phyloP scores from a whole-genome alignment of 37 sponge, comb jelly and placozoan genomes.

The Chondrilla cf. caribensis region DNA sequence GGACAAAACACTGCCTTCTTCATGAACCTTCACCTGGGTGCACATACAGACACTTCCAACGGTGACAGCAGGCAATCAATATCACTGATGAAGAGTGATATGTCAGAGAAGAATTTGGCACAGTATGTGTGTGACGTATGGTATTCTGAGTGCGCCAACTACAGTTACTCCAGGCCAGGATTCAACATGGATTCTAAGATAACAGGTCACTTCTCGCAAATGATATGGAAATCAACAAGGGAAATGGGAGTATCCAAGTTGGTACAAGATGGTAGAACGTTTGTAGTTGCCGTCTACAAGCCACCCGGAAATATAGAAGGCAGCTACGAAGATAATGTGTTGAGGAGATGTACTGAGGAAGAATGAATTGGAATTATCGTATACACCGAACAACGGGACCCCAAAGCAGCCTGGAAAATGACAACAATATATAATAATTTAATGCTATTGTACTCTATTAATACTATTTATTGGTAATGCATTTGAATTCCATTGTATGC shows the following conservation, averaged over 20 bases:
- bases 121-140: conserved; percentile 56
- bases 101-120: conserved; percentile 50
- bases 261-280: conserved; percentile 31
- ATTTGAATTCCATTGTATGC: no score
- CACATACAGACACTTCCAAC: neutral
- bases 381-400: no score
- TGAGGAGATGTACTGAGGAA: neutral
- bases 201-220: conserved; percentile 93
- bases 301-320: conserved; percentile 78
- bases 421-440: no score
- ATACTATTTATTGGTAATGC: no score
- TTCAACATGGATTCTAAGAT: conserved; percentile 30
- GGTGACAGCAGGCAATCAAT: no score
- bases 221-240: conserved; percentile 80
- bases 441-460: no score
- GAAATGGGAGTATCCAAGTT: conserved; percentile 60
- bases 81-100: neutral
- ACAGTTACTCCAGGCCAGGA: conserved; percentile 64
- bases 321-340: conserved; percentile 60
- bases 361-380: no score
- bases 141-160: conserved; percentile 80
- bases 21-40: neutral
- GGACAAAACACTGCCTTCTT: conserved; percentile 25
- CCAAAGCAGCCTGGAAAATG: no score
- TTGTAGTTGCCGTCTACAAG: conserved; percentile 75